Conservation (phyloP, 1,140 invertebrate genomes). For the Drosophila sucinea region DNA sequence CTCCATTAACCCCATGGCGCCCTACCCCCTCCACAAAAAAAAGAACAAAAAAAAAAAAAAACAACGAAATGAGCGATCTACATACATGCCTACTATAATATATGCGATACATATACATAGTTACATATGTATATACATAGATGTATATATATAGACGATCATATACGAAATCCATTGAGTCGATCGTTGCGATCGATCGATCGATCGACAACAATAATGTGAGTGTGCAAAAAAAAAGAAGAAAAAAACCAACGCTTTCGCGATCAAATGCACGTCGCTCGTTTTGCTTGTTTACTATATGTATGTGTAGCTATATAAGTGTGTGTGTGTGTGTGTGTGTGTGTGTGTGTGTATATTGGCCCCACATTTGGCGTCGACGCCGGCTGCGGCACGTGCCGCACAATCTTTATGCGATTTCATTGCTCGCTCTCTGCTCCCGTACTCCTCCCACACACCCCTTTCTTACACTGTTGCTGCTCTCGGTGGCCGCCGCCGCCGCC, state of each 20-base stretch:
- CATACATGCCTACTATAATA: background rate
- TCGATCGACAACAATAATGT: slow-evolving; percentile 3
- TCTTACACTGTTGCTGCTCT: background rate
- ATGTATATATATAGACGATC: background rate
- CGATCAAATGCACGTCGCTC: slow-evolving; percentile 73
- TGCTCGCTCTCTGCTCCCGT: slow-evolving; percentile 23
- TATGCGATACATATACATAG: background rate
- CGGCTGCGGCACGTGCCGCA: slow-evolving; percentile 67
- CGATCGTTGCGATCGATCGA: slow-evolving; percentile 3
- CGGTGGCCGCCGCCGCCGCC: background rate
- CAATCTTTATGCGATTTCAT: slow-evolving; percentile 63
- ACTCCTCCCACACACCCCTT: background rate
- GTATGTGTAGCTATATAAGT: background rate
- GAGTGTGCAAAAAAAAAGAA: slow-evolving; percentile 18
- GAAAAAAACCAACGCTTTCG: slow-evolving; percentile 42
- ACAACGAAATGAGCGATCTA: background rate
- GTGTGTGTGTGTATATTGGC: slow-evolving; percentile 51
- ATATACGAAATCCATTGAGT: slow-evolving; percentile 2
- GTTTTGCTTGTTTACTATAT: slow-evolving; percentile 11
- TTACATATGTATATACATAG: slow-evolving; percentile 27
- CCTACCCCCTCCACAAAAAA: background rate
- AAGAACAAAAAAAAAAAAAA: background rate
- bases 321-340: slow-evolving; percentile 25
- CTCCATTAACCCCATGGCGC: slow-evolving; percentile 65
- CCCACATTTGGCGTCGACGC: slow-evolving; percentile 62